These are phyloP conservation scores for Xerus rutilus DNA, from an alignment of 2,797 vertebrate genomes.

Conservation along the genomic window DNA sequence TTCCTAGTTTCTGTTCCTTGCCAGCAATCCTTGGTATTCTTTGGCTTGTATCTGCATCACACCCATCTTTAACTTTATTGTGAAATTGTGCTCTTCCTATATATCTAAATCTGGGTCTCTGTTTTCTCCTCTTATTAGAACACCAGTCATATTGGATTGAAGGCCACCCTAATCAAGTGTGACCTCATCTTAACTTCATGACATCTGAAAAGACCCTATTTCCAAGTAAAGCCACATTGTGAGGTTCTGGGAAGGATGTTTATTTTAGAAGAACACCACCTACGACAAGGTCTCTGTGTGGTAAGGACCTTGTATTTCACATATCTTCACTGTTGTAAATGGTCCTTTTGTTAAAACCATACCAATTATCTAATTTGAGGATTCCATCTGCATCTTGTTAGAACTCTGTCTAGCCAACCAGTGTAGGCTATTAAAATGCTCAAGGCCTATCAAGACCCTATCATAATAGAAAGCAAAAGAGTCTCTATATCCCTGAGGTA, in stretches of 20 bases:
- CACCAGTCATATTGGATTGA: background rate
- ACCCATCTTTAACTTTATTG: background rate
- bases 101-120: background rate
- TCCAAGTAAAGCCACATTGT: background rate
- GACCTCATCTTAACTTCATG: background rate
- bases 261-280: background rate
- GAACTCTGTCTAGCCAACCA: background rate
- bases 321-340: background rate
- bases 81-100: background rate
- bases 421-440: background rate
- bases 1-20: background rate
- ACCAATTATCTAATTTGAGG: background rate
- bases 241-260: background rate
- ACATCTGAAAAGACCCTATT: background rate
- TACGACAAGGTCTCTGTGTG: background rate
- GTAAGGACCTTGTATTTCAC: background rate
- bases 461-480: background rate
- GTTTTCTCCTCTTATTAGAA: background rate
- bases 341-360: background rate
- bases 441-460: background rate
- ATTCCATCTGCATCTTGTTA: background rate
- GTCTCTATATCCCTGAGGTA: background rate
- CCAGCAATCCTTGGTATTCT: background rate
- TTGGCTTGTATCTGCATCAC: background rate
- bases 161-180: background rate